phyloP scores from a whole-genome alignment of 64 coral and sea anemone species.

The Pachyseris speciosa region DNA sequence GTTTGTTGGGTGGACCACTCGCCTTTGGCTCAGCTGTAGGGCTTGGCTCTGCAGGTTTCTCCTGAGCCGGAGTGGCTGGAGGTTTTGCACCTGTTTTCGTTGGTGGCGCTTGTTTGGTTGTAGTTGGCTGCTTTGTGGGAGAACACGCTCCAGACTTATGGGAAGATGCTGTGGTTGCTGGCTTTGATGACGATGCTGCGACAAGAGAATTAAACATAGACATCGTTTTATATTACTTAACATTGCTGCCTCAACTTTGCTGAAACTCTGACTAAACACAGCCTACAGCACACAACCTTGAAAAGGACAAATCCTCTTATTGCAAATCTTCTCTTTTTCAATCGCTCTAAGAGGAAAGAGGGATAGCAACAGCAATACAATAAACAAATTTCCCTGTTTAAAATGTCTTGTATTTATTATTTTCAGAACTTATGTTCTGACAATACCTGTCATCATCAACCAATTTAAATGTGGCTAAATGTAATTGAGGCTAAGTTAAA shows the following conservation, averaged over 20 bases:
- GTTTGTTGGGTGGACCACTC: slow-evolving; percentile 89
- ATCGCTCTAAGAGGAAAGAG: too few relatives aligned
- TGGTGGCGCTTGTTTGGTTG: slow-evolving; percentile 17
- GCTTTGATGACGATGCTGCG: slow-evolving; percentile 22
- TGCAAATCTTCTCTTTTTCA: too few relatives aligned
- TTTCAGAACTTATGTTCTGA: too few relatives aligned
- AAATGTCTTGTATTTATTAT: too few relatives aligned
- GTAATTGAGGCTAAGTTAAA: too few relatives aligned
- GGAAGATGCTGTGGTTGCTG: slow-evolving; percentile 24
- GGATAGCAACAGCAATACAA: too few relatives aligned
- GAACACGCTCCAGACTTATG: slow-evolving; percentile 64
- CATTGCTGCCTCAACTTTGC: neutral
- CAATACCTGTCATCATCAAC: too few relatives aligned
- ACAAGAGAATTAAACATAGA: neutral
- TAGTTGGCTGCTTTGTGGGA: slow-evolving; percentile 54
- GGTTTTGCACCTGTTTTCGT: slow-evolving; percentile 3
- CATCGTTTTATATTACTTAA: neutral
- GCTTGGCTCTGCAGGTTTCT: slow-evolving; percentile 27
- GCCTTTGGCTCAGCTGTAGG: slow-evolving; percentile 49
- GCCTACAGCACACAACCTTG: too few relatives aligned
- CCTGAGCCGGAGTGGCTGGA: neutral
- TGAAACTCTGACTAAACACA: too few relatives aligned
- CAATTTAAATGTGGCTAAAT: too few relatives aligned
- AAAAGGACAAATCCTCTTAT: too few relatives aligned
- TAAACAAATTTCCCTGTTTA: too few relatives aligned